Evolutionary conservation across 2,797 vertebrate species (phyloP).

Genomic region (Ctenochaetus hawaiiensis): DNA sequence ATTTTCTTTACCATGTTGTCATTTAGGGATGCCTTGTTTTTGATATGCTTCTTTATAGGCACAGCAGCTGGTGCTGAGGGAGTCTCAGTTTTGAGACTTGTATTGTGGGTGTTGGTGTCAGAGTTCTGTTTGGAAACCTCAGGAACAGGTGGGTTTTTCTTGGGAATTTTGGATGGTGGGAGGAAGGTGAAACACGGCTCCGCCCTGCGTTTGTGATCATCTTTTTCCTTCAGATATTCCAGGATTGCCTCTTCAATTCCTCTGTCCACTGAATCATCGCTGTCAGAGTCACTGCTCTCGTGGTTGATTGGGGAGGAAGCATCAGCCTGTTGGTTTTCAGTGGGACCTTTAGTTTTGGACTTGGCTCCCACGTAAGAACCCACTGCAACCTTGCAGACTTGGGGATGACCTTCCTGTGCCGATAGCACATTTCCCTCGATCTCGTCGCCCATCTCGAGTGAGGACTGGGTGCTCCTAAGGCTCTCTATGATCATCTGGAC

Average conservation of each 20-base stretch:
- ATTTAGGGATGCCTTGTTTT: slow-evolving; percentile 74
- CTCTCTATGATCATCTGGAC: slow-evolving; percentile 96
- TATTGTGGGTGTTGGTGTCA: slow-evolving; percentile 69
- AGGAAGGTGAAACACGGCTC: slow-evolving; percentile 70
- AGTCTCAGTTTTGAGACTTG: slow-evolving; percentile 64
- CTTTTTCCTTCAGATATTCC: slow-evolving; percentile 92
- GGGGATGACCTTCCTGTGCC: slow-evolving; percentile 78
- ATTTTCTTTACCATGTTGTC: slow-evolving; percentile 65
- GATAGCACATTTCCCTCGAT: slow-evolving; percentile 79
- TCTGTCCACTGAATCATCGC: slow-evolving; percentile 94
- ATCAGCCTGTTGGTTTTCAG: slow-evolving; percentile 44
- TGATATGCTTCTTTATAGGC: slow-evolving; percentile 76
- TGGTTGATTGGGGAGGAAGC: slow-evolving; percentile 64
- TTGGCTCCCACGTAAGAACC: slow-evolving; percentile 65
- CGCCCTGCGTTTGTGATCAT: slow-evolving; percentile 83
- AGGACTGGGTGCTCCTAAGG: slow-evolving; percentile 89
- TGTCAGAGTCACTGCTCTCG: slow-evolving; percentile 89
- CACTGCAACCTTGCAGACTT: slow-evolving; percentile 70
- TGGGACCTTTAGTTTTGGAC: slow-evolving; percentile 62
- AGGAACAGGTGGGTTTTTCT: slow-evolving; percentile 58
- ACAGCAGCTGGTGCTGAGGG: slow-evolving; percentile 47
- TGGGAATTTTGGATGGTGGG: slow-evolving; percentile 74
- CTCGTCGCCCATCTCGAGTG: slow-evolving; percentile 90
- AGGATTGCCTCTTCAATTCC: slow-evolving; percentile 97
- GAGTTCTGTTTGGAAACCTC: slow-evolving; percentile 74